Evolutionary conservation across 2,797 vertebrate species (phyloP), one percentile per base, ranked within the genome.

Genomic region (Micropoecilia bifurca): DNA sequence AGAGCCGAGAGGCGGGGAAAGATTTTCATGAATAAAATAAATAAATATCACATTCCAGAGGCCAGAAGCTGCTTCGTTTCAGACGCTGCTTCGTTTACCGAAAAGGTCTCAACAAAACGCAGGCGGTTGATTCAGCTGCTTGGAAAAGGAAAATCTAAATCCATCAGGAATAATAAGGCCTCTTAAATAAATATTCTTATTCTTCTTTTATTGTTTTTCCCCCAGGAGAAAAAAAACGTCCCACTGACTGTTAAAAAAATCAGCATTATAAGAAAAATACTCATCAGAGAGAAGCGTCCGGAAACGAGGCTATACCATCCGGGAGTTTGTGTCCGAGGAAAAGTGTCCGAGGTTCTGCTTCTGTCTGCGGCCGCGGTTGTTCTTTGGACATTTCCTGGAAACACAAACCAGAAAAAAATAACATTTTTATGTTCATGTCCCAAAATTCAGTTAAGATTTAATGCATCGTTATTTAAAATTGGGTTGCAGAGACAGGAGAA

Each of bases 271-370:
- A 96, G 96, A 96, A 96, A 90, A n/a, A 87, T 95, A 95, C 87
- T 91, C 96, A 96, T 96, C 94, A 96, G 97, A 97, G 97, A 84
- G 63, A 45, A 79, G 55, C 48, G 18, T 10, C 39, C 0, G 1
- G 72, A 20, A 95, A 93, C 88, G 0, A 88, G 85, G 94, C 96
- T 97, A 98, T 96, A 98, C 97, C 97, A 98, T 98, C 93, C 97
- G 95, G 94, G 97, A 97, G 92, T 97, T 97, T 16, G 97, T 96
- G 90, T 99, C 98, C 93, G 97, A 97, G 89, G 97, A 96, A 95
- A 99, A 99, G 95, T 99, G 97, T 92, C 98, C 97, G 73, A 98
- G 93, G 91, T 97, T 98, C 87, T 99, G 98, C 95, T 99, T 99
- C 94, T 99, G 98, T 80, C 97, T 96, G 61, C 98, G 97, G 79